These are phyloP conservation scores for Tenthredo notha DNA, from an alignment of 2,888 invertebrate genomes.

Conservation along the genomic window DNA sequence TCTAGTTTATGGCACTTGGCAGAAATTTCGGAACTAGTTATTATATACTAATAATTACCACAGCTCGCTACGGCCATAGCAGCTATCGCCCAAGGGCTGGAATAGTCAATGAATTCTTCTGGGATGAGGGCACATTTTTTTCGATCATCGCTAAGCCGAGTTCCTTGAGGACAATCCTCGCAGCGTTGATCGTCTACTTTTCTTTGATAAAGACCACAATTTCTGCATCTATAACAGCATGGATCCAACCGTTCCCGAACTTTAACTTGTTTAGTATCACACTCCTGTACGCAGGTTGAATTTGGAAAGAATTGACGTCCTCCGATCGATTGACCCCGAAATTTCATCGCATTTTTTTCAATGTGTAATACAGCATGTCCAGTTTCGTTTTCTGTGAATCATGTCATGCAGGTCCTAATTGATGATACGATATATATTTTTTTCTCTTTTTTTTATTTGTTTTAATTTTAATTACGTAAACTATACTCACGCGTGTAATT, in stretches of 20 bases:
- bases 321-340: slow-evolving; percentile 65
- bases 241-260: slow-evolving; percentile 77
- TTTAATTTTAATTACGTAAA: neutral
- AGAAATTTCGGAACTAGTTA: no score
- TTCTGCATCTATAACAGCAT: slow-evolving; percentile 81
- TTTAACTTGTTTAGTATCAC: slow-evolving; percentile 73
- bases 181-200: slow-evolving; percentile 78
- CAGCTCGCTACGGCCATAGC: slow-evolving; percentile 77
- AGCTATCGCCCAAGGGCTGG: slow-evolving; percentile 78
- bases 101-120: slow-evolving; percentile 78
- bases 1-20: no score
- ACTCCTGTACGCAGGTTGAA: slow-evolving; percentile 78
- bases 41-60: slow-evolving; percentile 62
- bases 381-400: slow-evolving; percentile 70
- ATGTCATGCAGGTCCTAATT: neutral
- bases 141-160: slow-evolving; percentile 72
- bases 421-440: neutral
- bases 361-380: slow-evolving; percentile 73
- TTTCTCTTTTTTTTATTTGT: neutral
- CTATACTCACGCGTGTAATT: slow-evolving; percentile 77
- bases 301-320: slow-evolving; percentile 72
- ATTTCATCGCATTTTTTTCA: slow-evolving; percentile 71
- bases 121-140: slow-evolving; percentile 77
- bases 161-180: slow-evolving; percentile 77
- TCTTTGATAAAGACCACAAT: slow-evolving; percentile 78